Evolutionary conservation across 2,113 vertebrate genomes (phyloP).

Genomic region (Microcebus tavaratra): DNA sequence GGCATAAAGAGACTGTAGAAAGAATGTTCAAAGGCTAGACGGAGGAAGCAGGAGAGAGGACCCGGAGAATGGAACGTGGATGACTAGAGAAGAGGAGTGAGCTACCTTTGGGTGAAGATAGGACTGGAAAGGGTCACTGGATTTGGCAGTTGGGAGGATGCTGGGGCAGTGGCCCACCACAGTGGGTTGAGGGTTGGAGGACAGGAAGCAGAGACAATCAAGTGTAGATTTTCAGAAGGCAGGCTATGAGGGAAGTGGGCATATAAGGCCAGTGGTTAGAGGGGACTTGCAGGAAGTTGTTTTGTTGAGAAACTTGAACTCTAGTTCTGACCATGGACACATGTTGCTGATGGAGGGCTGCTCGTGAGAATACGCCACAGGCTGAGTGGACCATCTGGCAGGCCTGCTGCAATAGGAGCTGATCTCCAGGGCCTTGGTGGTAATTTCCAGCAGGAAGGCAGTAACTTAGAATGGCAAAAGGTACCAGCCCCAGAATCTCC

Average conservation of each 20-base stretch:
- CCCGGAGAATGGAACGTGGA: background rate
- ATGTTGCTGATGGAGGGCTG: background rate
- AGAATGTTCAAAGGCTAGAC: too few relatives aligned
- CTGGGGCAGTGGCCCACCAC: background rate
- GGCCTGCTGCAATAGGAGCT: background rate
- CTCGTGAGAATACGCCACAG: rapidly evolving
- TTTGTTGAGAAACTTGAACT: background rate
- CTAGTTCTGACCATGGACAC: background rate
- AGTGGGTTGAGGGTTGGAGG: background rate
- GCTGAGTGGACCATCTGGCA: too few relatives aligned
- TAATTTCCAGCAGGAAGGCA: background rate
- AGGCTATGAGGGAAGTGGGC: background rate
- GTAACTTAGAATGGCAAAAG: background rate
- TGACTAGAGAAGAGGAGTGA: background rate
- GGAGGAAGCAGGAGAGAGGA: background rate
- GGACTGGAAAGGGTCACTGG: too few relatives aligned
- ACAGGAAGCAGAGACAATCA: background rate
- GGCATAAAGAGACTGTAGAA: background rate
- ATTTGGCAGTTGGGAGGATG: background rate
- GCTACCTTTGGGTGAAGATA: background rate
- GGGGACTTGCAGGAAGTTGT: background rate
- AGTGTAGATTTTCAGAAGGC: background rate
- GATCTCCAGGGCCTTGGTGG: background rate
- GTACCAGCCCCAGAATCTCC: background rate
- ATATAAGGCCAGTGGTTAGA: background rate